Base-by-base conservation (phyloP, 2,113 vertebrate species). In the Xenopus laevis region DNA sequence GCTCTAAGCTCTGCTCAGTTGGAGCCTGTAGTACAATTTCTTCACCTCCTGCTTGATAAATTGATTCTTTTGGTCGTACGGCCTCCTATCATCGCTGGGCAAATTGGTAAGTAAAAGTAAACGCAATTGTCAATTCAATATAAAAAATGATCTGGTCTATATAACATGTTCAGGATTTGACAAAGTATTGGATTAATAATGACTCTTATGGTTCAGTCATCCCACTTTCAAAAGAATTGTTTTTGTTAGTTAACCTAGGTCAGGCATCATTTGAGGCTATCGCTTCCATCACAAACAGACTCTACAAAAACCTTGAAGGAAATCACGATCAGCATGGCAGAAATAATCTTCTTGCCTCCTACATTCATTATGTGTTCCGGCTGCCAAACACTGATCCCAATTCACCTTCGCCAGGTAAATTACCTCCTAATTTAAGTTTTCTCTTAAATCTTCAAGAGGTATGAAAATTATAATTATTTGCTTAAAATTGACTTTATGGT, bases 241-340 rank as follows among this genome's bases (percentile, higher is more conserved):
- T 77, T 65, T 74, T 83, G 85, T 55, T 81, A 99, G 97, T 99
- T 70, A 99, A 98, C 84, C 89, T 99, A 66, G 97, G 97, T 74
- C 97, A 99, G 83, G 95, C 93, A 1, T 98, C 95, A 44, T 99
- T 99, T 40, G 97, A 99, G 84, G 95, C 97, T 0, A 98, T 99
- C 94, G 95, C 97, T 4, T 96, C 97, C 1, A 92, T 99, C 79
- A 94, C 97, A 77, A 99, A 99, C 85, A 93, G 96, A 66, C 94
- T 99, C 52, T 96, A 99, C 71, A 98, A 95, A 86, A 98, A 95
- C 86, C 79, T 99, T 83, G 96, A 99, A 83, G 94, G 93, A 79
- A 98, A 89, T 84, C 97, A 99, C 81, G 97, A 99, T 85, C 95
- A 96, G 88, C 97, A 99, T 0, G 96, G 97, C 60, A 93, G 97